Conservation (phyloP, 2,888 invertebrate species). For the Hyppa rectilinea region DNA sequence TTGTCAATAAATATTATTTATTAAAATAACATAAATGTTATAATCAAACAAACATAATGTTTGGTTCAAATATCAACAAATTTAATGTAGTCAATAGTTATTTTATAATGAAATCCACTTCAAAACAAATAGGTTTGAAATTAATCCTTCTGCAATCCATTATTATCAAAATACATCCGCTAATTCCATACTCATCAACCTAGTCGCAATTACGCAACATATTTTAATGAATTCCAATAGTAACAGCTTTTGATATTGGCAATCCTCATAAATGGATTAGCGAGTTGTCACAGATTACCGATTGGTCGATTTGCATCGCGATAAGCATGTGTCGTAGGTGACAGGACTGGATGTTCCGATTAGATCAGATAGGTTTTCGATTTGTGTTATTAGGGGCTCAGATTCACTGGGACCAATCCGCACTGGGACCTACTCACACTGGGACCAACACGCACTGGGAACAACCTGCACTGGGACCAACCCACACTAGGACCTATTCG, state of each 20-base stretch:
- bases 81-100: neutral
- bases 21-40: too few relatives aligned
- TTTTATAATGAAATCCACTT: neutral
- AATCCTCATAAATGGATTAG: constrained; percentile 58
- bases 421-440: too few relatives aligned
- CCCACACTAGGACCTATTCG: too few relatives aligned
- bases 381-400: neutral
- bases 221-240: constrained; percentile 59
- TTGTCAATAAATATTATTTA: neutral
- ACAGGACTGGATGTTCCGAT: constrained; percentile 22
- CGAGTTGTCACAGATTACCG: constrained; percentile 37
- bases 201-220: constrained; percentile 42
- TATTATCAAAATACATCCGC: neutral
- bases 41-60: neutral
- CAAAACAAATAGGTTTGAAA: neutral
- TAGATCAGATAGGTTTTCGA: constrained; percentile 12
- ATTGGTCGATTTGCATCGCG: constrained; percentile 56
- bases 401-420: too few relatives aligned
- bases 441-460: too few relatives aligned
- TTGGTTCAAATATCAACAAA: neutral
- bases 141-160: neutral
- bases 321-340: constrained; percentile 40
- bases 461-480: too few relatives aligned
- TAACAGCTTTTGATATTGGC: constrained; percentile 53
- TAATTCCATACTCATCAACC: constrained; percentile 3